Base-by-base conservation (phyloP, 2,888 invertebrate genomes). In the Alloscopus bannaensis region DNA sequence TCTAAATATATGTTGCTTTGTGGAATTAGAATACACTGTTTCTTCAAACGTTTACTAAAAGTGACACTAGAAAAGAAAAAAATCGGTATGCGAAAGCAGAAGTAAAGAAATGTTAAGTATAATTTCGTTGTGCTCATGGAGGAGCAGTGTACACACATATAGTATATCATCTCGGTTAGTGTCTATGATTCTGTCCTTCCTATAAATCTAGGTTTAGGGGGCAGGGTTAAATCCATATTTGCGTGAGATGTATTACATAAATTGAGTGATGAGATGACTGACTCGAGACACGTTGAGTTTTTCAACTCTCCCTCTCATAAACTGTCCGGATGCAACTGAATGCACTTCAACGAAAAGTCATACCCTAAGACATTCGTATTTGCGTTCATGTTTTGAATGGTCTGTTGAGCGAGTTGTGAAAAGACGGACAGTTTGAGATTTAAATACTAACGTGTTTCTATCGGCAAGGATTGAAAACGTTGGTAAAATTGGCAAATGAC, bases 201-300 rank as follows among this genome's bases (percentile, higher is more conserved):
- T 79, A 62, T 52, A 65, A 81, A 81, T 81, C 72, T 81, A 64
- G 81, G 81, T 81, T 81, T 81, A 68, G 71, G 81, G 81, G 81
- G 75, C 81, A 81, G 81, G 81, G 81, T 76, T 71, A 76, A 81
- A 76, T 77, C 64, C 70, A 62, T 66, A 45, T 70, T 75, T 62
- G 59, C 50, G 40, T 71, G 73, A 73, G 42, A 40, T 55, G 57
- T 57, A 57, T 29, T 57, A 57, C 45, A 45, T 18, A 31, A 57
- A 57, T 31, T 57, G 57, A 57, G 29, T 57, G 57, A 57, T 57
- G 31, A 26, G 57, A 57, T 57, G 57, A 57, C 31, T 57, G 57
- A 22, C 57, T 57, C 24, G n/a, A n/a, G n/a, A n/a, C n/a, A n/a
- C n/a, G n/a, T n/a, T n/a, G n/a, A n/a, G n/a, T n/a, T n/a, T n/a